Evolutionary conservation across 2,113 vertebrate species (phyloP).

Genomic region (Chaenocephalus aceratus): DNA sequence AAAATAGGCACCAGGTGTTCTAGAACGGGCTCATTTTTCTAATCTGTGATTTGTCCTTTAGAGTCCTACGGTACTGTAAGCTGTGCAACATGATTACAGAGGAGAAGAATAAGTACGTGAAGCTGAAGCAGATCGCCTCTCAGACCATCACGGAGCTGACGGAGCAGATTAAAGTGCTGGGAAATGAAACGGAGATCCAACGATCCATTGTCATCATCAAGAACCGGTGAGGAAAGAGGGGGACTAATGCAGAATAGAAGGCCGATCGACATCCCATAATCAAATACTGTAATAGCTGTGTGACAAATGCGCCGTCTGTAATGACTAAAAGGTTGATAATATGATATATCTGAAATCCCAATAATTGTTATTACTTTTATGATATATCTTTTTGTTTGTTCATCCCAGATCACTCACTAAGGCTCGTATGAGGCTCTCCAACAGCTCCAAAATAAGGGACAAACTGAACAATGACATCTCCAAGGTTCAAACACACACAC

Average conservation of each 20-base stretch:
- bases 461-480: slow-evolving; percentile 83
- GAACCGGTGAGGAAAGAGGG: slow-evolving; percentile 85
- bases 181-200: slow-evolving; percentile 89
- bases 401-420: slow-evolving; percentile 81
- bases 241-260: background rate
- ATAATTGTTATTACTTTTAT: too few species aligned
- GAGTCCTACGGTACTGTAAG: slow-evolving; percentile 84
- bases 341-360: too few species aligned
- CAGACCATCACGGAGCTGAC: slow-evolving; percentile 85
- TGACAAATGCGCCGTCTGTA: background rate
- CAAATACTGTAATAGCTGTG: background rate
- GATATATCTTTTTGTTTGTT: background rate
- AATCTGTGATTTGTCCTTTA: slow-evolving; percentile 60
- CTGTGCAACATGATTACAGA: slow-evolving; percentile 83
- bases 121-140: slow-evolving; percentile 84
- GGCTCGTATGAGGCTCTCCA: slow-evolving; percentile 82
- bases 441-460: slow-evolving; percentile 81
- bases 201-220: slow-evolving; percentile 79
- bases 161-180: slow-evolving; percentile 83
- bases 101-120: slow-evolving; percentile 90
- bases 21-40: background rate
- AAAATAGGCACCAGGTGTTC: background rate
- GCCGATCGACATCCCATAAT: background rate
- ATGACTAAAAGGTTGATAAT: too few species aligned
- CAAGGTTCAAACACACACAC: slow-evolving; percentile 64